These are phyloP conservation scores for Festucalex cinctus DNA, from an alignment of 2,113 vertebrate species.

Conservation along the genomic window DNA sequence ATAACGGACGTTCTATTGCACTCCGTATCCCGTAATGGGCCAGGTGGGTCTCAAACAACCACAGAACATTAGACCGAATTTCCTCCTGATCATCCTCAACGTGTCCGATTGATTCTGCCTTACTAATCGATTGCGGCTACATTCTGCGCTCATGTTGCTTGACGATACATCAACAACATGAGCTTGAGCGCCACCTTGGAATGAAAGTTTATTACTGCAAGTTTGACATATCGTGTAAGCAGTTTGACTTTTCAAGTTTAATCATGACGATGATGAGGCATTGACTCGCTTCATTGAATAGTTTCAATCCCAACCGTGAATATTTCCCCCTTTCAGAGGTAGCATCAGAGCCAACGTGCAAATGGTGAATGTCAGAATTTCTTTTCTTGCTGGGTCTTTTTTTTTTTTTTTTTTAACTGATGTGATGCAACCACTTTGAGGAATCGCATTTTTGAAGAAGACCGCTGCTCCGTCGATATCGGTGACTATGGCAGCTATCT, in stretches of 20 bases:
- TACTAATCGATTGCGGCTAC: conserved; percentile 45
- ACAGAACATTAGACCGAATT: too few relatives aligned
- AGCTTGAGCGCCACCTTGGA: too few relatives aligned
- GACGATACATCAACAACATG: conserved; percentile 20
- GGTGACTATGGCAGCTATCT: not conserved
- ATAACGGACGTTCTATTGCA: conserved; percentile 48
- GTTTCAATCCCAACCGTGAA: not conserved
- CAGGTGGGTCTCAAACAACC: conserved; percentile 42
- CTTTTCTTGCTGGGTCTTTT: not conserved
- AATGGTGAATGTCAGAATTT: not conserved
- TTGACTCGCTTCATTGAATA: too few relatives aligned
- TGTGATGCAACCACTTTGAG: too few relatives aligned
- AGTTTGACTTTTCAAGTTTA: not conserved
- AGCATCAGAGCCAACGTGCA: not conserved
- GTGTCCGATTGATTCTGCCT: conserved; percentile 57
- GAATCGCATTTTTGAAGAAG: too few relatives aligned
- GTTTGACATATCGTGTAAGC: conserved; percentile 27
- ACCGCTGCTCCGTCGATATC: not conserved
- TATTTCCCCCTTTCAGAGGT: not conserved
- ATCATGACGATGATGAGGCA: too few relatives aligned
- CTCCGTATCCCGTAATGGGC: conserved; percentile 53
- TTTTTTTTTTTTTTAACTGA: not conserved
- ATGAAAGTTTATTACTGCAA: conserved; percentile 52
- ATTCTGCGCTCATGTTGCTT: conserved; percentile 20
- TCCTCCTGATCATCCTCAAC: conserved; percentile 60